Percentiles rank a stretch among this genome's conserved stretches.
Conservation (phyloP, 1,140 invertebrate species). For the Amphibalanus amphitrite region DNA sequence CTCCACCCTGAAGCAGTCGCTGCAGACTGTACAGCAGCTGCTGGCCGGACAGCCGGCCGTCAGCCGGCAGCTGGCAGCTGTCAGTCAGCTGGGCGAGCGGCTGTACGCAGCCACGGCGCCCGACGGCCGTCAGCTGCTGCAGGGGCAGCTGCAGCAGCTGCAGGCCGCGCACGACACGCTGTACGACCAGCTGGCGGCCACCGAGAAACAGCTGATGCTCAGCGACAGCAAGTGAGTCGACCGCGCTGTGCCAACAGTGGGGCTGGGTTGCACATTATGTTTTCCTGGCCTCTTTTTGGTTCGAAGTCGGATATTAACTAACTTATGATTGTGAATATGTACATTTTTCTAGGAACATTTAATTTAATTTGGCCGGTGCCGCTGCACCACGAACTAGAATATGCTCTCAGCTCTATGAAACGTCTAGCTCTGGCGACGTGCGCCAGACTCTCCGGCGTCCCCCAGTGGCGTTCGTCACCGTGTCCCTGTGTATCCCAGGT, state of each 20-base stretch:
- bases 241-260: slow-evolving; percentile 12
- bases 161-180: slow-evolving; percentile 61
- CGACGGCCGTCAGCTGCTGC: slow-evolving; percentile 70
- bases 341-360: too few species aligned
- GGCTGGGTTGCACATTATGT: too few species aligned
- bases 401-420: too few species aligned
- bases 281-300: too few species aligned
- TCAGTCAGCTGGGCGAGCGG: slow-evolving; percentile 72
- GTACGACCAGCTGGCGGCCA: slow-evolving; percentile 57
- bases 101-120: slow-evolving; percentile 65
- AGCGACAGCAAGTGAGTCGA: slow-evolving; percentile 36
- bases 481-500: background rate
- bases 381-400: too few species aligned
- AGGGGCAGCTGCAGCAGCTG: slow-evolving; percentile 62
- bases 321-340: too few species aligned
- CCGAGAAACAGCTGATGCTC: slow-evolving; percentile 52
- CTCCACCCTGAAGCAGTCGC: slow-evolving; percentile 37
- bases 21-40: slow-evolving; percentile 51
- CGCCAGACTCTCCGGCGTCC: too few species aligned
- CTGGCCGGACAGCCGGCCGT: slow-evolving; percentile 57
- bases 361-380: too few species aligned
- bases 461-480: too few species aligned
- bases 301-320: too few species aligned
- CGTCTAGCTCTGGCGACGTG: too few species aligned
- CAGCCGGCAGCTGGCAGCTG: slow-evolving; percentile 56